A percentile compares a stretch with the other conserved stretches of the same genome.
Conservation (phyloP, 2,888 invertebrate species). For the Melinaea menophilus region DNA sequence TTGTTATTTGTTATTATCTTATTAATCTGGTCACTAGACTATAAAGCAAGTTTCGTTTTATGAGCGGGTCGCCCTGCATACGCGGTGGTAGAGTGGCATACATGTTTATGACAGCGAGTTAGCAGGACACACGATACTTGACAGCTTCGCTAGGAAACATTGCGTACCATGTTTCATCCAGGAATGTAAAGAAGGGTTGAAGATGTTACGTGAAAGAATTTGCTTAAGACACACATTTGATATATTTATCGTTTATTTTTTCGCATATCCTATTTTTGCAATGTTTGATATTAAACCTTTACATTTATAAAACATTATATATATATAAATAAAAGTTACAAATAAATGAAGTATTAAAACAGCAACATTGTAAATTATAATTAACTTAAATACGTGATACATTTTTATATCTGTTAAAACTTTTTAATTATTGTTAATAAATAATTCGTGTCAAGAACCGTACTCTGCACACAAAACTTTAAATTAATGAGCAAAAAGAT, state of each 20-base stretch:
- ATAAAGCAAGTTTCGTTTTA: constrained; percentile 51
- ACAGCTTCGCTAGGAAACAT: constrained; percentile 58
- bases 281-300: neutral
- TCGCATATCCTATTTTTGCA: neutral
- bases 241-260: constrained; percentile 25
- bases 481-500: constrained; percentile 7
- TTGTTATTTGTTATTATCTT: constrained; percentile 10
- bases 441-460: constrained; percentile 4
- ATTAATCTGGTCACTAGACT: constrained; percentile 19
- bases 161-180: constrained; percentile 61
- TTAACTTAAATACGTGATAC: neutral
- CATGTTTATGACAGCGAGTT: constrained; percentile 65
- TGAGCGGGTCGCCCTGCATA: constrained; percentile 45
- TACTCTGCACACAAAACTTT: neutral
- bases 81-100: constrained; percentile 67
- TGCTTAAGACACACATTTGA: constrained; percentile 30
- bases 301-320: neutral
- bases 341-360: too few species aligned
- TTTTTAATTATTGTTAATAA: neutral
- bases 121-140: constrained; percentile 69
- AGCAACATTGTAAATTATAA: too few species aligned
- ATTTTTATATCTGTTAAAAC: neutral
- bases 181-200: constrained; percentile 56
- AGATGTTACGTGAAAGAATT: constrained; percentile 66
- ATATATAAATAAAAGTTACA: too few species aligned